phyloP scores from a whole-genome alignment of 2,797 vertebrate genomes.

The Staurois parvus region DNA sequence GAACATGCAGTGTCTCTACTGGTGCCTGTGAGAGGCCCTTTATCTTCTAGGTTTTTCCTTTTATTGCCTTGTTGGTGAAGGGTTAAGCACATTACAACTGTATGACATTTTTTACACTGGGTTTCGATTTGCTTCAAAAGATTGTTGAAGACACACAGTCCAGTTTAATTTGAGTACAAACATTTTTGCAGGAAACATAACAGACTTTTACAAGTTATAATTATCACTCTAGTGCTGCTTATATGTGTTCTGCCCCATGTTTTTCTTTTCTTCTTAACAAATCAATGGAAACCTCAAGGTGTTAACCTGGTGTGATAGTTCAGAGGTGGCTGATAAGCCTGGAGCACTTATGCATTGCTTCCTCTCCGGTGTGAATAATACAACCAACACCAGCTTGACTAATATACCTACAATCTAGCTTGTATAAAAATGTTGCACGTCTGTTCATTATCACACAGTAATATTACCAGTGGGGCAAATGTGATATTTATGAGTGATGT shows the following conservation, averaged over 20 bases:
- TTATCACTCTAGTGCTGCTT: conserved; percentile 44
- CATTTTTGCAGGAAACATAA: conserved; percentile 48
- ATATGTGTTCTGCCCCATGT: conserved; percentile 26
- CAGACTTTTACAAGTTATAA: conserved; percentile 55
- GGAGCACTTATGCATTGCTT: conserved; percentile 1
- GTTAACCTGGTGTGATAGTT: conserved; percentile 11
- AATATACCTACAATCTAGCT: background rate
- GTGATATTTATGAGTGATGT: background rate
- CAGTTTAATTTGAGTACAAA: conserved; percentile 2
- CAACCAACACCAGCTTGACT: background rate
- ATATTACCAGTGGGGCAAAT: background rate
- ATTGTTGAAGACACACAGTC: conserved; percentile 27
- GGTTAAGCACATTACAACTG: conserved; percentile 35
- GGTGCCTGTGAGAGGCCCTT: background rate
- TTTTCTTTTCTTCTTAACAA: conserved; percentile 31
- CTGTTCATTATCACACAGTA: background rate
- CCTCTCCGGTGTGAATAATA: conserved; percentile 16
- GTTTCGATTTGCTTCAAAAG: conserved; percentile 17
- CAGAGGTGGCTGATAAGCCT: background rate
- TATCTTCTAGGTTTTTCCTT: background rate
- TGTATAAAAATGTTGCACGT: background rate
- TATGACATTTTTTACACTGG: conserved; percentile 42
- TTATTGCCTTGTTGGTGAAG: background rate
- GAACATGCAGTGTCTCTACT: background rate
- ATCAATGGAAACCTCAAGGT: conserved; percentile 33